Conservation (phyloP, 2,888 invertebrate species). For the Shargacucullia verbasci region DNA sequence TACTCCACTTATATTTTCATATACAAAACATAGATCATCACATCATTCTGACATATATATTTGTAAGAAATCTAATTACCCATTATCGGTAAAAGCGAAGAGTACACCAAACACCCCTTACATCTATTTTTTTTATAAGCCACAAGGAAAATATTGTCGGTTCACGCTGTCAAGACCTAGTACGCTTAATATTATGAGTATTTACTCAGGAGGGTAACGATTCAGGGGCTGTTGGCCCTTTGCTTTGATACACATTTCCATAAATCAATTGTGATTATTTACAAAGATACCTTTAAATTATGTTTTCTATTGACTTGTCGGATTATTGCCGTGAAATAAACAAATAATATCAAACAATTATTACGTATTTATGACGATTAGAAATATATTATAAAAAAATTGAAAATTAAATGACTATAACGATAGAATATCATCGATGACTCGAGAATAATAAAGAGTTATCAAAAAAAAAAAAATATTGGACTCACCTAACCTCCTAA, state of each 20-base stretch:
- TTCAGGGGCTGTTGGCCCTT: slow-evolving; percentile 18
- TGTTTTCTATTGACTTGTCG: too few relatives aligned
- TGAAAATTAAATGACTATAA: too few relatives aligned
- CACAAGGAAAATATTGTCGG: slow-evolving; percentile 14
- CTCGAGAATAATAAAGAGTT: too few relatives aligned
- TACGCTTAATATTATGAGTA: slow-evolving; percentile 4
- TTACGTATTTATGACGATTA: too few relatives aligned
- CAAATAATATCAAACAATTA: too few relatives aligned
- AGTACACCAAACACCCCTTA: slow-evolving; percentile 15
- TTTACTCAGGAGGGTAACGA: slow-evolving; percentile 33
- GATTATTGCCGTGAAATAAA: too few relatives aligned
- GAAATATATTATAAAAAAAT: too few relatives aligned
- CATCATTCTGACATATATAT: not conserved
- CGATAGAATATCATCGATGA: too few relatives aligned
- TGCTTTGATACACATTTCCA: slow-evolving; percentile 31
- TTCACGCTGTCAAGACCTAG: slow-evolving; percentile 24
- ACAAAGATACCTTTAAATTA: too few relatives aligned
- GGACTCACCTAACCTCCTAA: too few relatives aligned
- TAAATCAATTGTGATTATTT: slow-evolving; percentile 17
- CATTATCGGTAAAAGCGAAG: not conserved
- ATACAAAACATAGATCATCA: not conserved
- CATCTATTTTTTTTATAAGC: slow-evolving; percentile 20
- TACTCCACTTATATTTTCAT: not conserved
- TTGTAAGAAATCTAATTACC: slow-evolving; percentile 5
- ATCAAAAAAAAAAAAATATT: too few relatives aligned